phyloP scores from a whole-genome alignment of 2,113 vertebrate genomes.

The Carassius auratus region DNA sequence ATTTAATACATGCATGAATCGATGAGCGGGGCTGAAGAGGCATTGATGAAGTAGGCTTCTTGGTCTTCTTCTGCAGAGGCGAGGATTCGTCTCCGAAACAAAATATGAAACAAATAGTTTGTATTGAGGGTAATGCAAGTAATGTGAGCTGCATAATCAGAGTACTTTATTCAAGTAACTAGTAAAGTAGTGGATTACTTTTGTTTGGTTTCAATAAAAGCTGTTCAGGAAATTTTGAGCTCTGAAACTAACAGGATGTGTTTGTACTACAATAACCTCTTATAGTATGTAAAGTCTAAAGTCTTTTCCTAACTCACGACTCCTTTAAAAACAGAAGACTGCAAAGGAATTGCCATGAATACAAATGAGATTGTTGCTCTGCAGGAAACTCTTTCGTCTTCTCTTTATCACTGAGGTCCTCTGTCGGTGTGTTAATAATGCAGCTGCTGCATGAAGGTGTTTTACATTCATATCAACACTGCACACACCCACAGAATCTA shows the following conservation, averaged over 20 bases:
- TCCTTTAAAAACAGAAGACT: background rate
- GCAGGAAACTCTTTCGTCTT: background rate
- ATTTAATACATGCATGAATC: too few relatives aligned
- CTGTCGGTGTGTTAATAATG: constrained; percentile 12
- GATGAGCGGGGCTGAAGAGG: too few relatives aligned
- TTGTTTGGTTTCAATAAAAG: too few relatives aligned
- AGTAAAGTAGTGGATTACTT: background rate
- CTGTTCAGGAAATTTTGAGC: background rate
- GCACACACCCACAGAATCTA: background rate
- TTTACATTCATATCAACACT: constrained; percentile 23
- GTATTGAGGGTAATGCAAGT: too few relatives aligned
- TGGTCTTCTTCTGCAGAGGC: too few relatives aligned
- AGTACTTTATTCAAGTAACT: background rate
- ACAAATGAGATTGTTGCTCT: background rate
- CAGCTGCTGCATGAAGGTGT: background rate
- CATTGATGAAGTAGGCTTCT: too few relatives aligned
- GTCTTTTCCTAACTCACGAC: background rate
- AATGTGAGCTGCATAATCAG: too few relatives aligned
- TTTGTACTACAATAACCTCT: background rate
- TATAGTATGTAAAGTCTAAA: background rate
- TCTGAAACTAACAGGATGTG: background rate
- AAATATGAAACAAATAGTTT: too few relatives aligned
- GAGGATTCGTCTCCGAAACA: too few relatives aligned
- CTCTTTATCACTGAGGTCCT: background rate
- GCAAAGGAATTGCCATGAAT: background rate